Percentiles rank a stretch among this genome's conserved stretches.
These are phyloP conservation scores for Acanthosepion esculentum DNA, from an alignment of 2,888 invertebrate genomes.

Conservation along the genomic window DNA sequence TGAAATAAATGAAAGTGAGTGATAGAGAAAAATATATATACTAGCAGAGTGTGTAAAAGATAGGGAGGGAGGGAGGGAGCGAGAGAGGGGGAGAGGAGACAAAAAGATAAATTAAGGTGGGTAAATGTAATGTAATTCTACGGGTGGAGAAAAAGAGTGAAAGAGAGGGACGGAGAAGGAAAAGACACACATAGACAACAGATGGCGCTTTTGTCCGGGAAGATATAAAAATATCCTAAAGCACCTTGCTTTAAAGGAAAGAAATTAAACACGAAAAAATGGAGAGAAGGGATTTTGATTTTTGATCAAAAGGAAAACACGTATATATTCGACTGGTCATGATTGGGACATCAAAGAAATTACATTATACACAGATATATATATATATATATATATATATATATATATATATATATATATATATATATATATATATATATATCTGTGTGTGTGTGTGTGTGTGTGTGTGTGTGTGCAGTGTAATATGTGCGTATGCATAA, in stretches of 20 bases:
- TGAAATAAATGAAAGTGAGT: too few species aligned
- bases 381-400: too few species aligned
- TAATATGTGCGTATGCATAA: too few species aligned
- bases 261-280: neutral
- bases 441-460: too few species aligned
- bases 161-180: neutral
- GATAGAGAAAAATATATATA: neutral
- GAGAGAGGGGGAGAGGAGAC: too few species aligned
- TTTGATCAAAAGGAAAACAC: neutral
- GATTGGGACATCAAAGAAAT: neutral
- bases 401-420: too few species aligned
- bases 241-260: neutral
- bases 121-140: too few species aligned
- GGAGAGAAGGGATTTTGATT: neutral
- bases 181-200: neutral
- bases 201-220: neutral
- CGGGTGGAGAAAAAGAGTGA: neutral
- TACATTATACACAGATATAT: too few species aligned
- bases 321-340: neutral
- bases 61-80: neutral
- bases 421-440: too few species aligned
- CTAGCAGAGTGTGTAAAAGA: neutral
- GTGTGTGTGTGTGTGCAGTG: too few species aligned
- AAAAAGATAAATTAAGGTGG: neutral
- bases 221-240: neutral